A percentile compares a stretch with the other conserved stretches of the same genome.
phyloP scores from a whole-genome alignment of 2,113 vertebrate species.

The Urocolius indicus region DNA sequence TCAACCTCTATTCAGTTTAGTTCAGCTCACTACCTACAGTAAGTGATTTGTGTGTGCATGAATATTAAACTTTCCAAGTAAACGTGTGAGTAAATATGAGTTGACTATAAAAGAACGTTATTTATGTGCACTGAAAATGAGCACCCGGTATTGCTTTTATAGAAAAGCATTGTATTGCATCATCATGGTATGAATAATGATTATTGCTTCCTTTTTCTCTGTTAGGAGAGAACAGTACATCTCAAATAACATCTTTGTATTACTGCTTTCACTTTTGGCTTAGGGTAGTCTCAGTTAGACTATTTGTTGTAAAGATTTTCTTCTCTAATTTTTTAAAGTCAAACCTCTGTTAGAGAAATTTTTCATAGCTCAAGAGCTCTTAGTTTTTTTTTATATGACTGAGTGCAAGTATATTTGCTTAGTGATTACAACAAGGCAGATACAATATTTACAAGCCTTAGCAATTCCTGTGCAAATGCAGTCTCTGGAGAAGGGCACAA shows the following conservation, averaged over 20 bases:
- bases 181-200: constrained; percentile 13
- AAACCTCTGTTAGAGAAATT: not conserved
- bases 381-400: not conserved
- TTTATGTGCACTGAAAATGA: not conserved
- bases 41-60: constrained; percentile 11
- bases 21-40: not conserved
- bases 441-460: constrained; percentile 73
- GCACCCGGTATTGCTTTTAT: constrained; percentile 3
- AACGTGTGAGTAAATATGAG: constrained; percentile 21
- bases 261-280: not conserved
- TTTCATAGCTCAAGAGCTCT: constrained; percentile 29
- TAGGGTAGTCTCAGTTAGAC: not conserved
- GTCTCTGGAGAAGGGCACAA: constrained; percentile 59
- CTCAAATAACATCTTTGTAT: constrained; percentile 1
- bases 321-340: constrained; percentile 10
- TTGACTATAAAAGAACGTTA: constrained; percentile 37
- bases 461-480: constrained; percentile 67
- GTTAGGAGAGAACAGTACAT: not conserved
- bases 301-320: not conserved
- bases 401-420: constrained; percentile 59
- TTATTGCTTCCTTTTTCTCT: not conserved
- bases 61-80: constrained; percentile 44
- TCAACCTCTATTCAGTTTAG: constrained; percentile 16
- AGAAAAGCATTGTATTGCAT: not conserved
- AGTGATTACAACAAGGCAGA: constrained; percentile 66